Evolutionary conservation across 2,113 vertebrate species (phyloP).

Genomic region (Romanogobio albipinnatus): DNA sequence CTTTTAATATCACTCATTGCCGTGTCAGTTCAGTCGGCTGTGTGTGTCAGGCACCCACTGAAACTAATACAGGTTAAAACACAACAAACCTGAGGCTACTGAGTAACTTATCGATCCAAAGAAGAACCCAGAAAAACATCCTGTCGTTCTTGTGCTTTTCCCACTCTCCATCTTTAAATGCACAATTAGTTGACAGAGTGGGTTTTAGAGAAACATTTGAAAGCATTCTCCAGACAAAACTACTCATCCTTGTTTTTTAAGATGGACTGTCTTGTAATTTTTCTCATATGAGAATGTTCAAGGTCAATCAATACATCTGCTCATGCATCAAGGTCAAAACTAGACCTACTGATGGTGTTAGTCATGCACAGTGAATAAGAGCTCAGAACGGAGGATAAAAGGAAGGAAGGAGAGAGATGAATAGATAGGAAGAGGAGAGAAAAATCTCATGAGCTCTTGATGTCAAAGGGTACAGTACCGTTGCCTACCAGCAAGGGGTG

Average conservation of each 20-base stretch:
- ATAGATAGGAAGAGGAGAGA: neutral
- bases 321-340: neutral
- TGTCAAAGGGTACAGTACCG: neutral
- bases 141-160: neutral
- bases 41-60: neutral
- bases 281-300: neutral
- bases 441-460: neutral
- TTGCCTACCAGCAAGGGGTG: neutral
- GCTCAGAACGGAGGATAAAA: neutral
- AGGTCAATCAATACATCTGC: neutral
- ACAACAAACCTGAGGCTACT: neutral
- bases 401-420: too few relatives aligned
- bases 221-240: neutral
- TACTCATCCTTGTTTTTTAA: neutral
- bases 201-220: neutral
- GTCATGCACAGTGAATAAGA: neutral
- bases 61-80: neutral
- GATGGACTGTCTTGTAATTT: neutral
- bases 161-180: neutral
- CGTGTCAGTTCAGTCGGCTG: neutral
- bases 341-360: neutral
- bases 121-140: neutral
- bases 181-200: neutral
- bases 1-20: neutral
- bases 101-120: neutral